Conservation (phyloP, 2,797 vertebrate genomes). For the Pangasius djambal region DNA sequence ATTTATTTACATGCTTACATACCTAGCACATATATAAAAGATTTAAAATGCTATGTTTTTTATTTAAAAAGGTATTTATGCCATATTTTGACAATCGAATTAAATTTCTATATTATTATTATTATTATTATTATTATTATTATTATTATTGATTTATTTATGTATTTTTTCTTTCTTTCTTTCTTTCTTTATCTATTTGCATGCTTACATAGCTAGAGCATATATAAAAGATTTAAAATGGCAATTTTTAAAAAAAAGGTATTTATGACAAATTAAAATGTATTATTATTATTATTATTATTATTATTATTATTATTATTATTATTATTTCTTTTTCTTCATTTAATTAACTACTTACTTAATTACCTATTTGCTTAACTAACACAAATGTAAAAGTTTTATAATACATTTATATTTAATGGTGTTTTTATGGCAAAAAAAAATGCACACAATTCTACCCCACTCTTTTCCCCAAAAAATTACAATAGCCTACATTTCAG, state of each 20-base stretch:
- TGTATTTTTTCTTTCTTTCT: not conserved
- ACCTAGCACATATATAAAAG: not conserved
- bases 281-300: not conserved
- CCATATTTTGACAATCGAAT: not conserved
- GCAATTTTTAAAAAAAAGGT: not conserved
- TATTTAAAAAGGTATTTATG: not conserved
- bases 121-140: constrained; percentile 4
- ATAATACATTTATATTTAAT: not conserved
- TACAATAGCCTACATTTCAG: not conserved
- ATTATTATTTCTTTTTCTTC: not conserved
- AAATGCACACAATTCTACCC: not conserved
- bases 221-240: not conserved
- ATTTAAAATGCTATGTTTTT: not conserved
- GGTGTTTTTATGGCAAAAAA: not conserved
- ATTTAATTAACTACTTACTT: not conserved
- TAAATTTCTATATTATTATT: too few species aligned
- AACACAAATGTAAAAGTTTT: not conserved
- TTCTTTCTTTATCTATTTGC: not conserved
- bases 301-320: not conserved
- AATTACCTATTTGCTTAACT: not conserved
- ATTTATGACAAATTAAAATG: not conserved
- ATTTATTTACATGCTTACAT: not conserved
- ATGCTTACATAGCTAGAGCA: not conserved
- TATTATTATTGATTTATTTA: not conserved
- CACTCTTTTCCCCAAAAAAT: not conserved